Evolutionary conservation across 2,797 vertebrate genomes (phyloP).

Genomic region (Danio kyathit): DNA sequence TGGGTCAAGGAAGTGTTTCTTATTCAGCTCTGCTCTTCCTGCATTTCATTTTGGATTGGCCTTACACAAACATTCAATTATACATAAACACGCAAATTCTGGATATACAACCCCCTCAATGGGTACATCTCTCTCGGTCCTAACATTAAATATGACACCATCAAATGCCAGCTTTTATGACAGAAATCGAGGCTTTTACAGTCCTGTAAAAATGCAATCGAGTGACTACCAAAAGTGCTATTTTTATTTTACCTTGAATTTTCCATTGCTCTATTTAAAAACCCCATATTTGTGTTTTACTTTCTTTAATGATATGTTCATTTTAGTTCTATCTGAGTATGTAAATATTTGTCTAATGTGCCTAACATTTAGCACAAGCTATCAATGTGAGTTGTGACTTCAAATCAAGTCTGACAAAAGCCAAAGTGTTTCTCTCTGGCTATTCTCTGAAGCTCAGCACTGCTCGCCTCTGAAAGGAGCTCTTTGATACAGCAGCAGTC

Average conservation of each 20-base stretch:
- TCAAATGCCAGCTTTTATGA: neutral
- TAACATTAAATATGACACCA: neutral
- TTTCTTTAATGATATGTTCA: conserved; percentile 39
- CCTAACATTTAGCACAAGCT: conserved; percentile 5
- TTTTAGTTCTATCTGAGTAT: neutral
- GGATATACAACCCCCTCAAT: neutral
- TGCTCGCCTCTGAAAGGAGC: conserved; percentile 71
- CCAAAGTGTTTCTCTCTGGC: conserved; percentile 60
- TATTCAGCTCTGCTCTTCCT: conserved; percentile 12
- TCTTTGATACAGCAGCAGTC: conserved; percentile 77
- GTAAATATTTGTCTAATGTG: neutral
- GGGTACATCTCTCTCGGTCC: neutral
- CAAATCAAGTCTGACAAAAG: conserved; percentile 38
- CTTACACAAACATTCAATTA: conserved; percentile 40
- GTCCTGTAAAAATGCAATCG: neutral
- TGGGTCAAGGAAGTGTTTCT: conserved; percentile 22
- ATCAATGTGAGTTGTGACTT: conserved; percentile 33
- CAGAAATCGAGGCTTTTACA: too few species aligned
- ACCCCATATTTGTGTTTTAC: neutral
- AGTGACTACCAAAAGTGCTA: neutral
- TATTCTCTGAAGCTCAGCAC: conserved; percentile 48
- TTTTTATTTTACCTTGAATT: neutral
- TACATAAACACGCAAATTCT: conserved; percentile 10
- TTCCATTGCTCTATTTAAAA: neutral
- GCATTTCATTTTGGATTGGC: conserved; percentile 27